A percentile compares a stretch with the other conserved stretches of the same genome.
These are phyloP conservation scores for Eurosta solidaginis DNA, from an alignment of 1,140 invertebrate species.

Conservation along the genomic window DNA sequence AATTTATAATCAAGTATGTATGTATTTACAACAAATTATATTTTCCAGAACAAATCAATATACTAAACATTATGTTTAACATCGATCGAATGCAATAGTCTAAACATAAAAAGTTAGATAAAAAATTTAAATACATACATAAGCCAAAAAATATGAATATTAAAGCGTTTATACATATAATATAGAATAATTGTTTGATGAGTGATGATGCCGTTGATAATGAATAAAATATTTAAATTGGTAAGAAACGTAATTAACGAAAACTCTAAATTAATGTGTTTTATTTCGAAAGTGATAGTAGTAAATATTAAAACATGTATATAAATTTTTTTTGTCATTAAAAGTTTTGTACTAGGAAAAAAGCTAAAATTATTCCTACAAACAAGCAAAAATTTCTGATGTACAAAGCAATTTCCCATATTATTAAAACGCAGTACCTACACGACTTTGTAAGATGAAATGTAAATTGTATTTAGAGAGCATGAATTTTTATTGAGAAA, in stretches of 20 bases:
- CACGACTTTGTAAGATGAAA: too few relatives aligned
- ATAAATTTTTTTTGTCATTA: too few relatives aligned
- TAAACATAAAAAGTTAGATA: background rate
- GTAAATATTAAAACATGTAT: too few relatives aligned
- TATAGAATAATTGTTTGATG: constrained; percentile 19
- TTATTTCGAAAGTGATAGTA: background rate
- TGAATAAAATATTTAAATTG: constrained; percentile 27
- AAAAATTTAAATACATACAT: constrained; percentile 13
- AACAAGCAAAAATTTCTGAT: too few relatives aligned
- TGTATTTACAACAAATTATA: background rate
- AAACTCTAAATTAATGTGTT: constrained; percentile 1
- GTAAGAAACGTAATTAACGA: constrained; percentile 22
- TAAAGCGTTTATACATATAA: constrained; percentile 21
- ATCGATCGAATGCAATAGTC: background rate
- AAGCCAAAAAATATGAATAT: constrained; percentile 20
- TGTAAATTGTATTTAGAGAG: too few relatives aligned
- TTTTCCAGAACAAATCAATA: background rate
- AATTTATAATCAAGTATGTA: background rate
- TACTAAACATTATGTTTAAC: background rate
- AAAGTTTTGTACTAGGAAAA: too few relatives aligned
- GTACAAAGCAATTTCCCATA: too few relatives aligned
- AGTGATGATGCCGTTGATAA: constrained; percentile 16
- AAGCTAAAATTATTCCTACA: too few relatives aligned
- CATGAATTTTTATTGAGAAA: too few relatives aligned
- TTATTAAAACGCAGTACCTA: too few relatives aligned